These are phyloP conservation scores for Bombus superbus DNA, from an alignment of 1,140 invertebrate genomes.

Conservation along the genomic window DNA sequence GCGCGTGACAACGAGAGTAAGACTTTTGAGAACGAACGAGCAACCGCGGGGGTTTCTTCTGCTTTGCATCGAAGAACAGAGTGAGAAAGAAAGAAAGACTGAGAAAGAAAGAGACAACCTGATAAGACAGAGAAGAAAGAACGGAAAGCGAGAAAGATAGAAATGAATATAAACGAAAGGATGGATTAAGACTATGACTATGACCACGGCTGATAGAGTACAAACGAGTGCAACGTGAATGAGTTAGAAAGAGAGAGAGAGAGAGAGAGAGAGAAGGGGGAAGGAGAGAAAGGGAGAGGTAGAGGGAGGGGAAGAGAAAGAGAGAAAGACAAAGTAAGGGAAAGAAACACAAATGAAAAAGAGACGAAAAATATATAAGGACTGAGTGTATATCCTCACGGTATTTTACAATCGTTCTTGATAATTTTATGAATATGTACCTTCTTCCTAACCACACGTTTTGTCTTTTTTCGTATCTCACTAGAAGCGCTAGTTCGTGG, in stretches of 20 bases:
- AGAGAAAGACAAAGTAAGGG: neutral
- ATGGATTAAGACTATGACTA: conserved; percentile 27
- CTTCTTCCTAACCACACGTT: neutral
- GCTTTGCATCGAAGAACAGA: conserved; percentile 31
- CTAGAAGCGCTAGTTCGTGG: neutral
- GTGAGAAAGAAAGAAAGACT: conserved; percentile 20
- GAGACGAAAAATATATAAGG: neutral
- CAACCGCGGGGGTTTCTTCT: conserved; percentile 52
- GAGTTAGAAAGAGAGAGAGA: neutral
- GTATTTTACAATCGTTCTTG: conserved; percentile 4
- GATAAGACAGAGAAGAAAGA: neutral
- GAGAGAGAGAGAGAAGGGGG: neutral
- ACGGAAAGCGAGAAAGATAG: conserved; percentile 32
- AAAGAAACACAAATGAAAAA: neutral
- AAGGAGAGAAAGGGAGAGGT: neutral
- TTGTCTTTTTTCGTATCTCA: neutral
- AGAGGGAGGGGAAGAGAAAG: neutral
- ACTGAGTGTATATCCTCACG: conserved; percentile 1
- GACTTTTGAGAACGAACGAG: conserved; percentile 53
- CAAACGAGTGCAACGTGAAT: conserved; percentile 1
- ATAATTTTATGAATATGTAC: conserved; percentile 8
- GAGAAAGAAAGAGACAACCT: neutral
- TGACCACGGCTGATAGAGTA: conserved; percentile 18
- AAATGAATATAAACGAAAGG: conserved; percentile 39
- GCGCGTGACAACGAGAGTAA: conserved; percentile 61